Evolutionary conservation across 2,113 vertebrate genomes (phyloP), one percentile per base, ranked within the genome.

Genomic region (Indicator indicator): DNA sequence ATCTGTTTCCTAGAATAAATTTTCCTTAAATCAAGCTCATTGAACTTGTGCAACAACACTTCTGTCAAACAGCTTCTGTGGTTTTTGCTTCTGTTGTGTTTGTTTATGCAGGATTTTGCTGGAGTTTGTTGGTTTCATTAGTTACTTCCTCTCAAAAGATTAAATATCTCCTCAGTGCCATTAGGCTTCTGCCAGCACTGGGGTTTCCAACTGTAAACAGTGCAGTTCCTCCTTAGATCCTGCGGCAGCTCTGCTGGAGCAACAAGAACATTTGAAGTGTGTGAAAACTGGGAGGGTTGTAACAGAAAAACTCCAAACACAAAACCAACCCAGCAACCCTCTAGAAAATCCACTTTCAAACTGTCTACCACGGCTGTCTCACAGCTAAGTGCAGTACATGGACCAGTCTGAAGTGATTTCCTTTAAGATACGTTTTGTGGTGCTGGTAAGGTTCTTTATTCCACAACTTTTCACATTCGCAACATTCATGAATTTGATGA

Each of bases 141-240:
- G 72, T 93, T 93, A 54, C 89, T 96, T 97, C 86, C 89, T 96
- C 93, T 93, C 60, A 62, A 78, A 92, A 82, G 85, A 93, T 94
- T 91, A 89, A 93, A 28, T 89, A 69, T 86, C 84, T 93, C 76
- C 42, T 24, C 1, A 0, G 67, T 86, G 80, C 87, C 33, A 9
- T 77, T 88, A 76, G 62, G 20, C 40, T 52, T 54, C 80, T 90
- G 90, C 92, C 83, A 94, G 85, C 88, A 77, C 24, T 86, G 70
- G 1, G 0, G 26, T 71, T 95, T 94, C 89, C 85, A 83, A 23
- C 54, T 88, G 76, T 91, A 95, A 93, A 88, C 83, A 86, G 58
- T 20, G 30, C 59, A 36, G 2, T 90, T 90, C 93, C 44, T 94
- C 50, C 50, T 77, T 75, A 74, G 56, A 73, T 94, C 54, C 64